Conservation (phyloP, 2,797 vertebrate species). For the Sebastes cheni region DNA sequence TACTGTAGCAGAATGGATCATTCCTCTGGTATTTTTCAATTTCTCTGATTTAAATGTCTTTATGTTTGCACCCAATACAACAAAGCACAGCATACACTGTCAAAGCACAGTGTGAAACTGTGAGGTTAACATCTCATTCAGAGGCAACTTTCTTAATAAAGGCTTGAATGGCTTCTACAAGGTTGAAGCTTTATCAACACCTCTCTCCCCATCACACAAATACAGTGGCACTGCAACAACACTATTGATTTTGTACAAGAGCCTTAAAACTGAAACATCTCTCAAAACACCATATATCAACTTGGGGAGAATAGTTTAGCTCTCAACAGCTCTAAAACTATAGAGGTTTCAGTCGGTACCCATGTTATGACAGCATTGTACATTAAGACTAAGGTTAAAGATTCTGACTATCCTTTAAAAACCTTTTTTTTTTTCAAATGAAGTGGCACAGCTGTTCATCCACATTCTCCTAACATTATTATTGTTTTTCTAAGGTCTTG, state of each 20-base stretch:
- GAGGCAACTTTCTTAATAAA: slow-evolving; percentile 8
- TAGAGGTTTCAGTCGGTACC: neutral
- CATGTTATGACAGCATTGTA: neutral
- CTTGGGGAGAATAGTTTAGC: neutral
- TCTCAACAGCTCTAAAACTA: neutral
- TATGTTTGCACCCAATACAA: neutral
- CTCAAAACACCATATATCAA: neutral
- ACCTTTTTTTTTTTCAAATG: neutral
- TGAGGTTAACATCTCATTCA: slow-evolving; percentile 10
- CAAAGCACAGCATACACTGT: neutral
- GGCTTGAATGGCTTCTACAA: neutral
- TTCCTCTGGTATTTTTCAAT: slow-evolving; percentile 25
- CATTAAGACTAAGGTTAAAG: neutral
- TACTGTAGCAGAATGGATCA: neutral
- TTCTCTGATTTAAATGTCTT: slow-evolving; percentile 7
- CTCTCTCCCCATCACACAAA: neutral
- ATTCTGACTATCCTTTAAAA: neutral
- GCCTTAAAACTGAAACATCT: neutral
- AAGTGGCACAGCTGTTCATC: neutral
- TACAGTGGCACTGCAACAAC: neutral
- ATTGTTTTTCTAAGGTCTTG: neutral
- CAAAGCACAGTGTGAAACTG: slow-evolving; percentile 2
- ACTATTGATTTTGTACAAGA: neutral
- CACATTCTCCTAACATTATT: neutral
- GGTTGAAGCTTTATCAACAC: neutral